Evolutionary conservation across 2,888 invertebrate species (phyloP).

Genomic region (Microctonus hyperodae): DNA sequence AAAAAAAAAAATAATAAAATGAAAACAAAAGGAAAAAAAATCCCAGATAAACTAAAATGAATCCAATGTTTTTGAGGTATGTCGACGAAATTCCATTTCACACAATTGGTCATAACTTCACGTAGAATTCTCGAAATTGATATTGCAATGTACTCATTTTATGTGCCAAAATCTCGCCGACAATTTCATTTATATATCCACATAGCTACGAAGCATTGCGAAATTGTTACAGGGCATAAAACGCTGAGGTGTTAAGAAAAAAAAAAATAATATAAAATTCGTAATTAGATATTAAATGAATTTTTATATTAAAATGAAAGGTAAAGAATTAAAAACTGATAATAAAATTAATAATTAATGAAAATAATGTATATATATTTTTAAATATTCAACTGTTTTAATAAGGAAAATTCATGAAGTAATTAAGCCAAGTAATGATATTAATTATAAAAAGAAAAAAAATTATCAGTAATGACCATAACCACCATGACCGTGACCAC

Average conservation of each 20-base stretch:
- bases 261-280: too few relatives aligned
- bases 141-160: not conserved
- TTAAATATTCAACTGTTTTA: not conserved
- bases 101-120: not conserved
- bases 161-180: not conserved
- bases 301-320: too few relatives aligned
- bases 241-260: not conserved
- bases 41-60: too few relatives aligned
- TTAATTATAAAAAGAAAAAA: not conserved
- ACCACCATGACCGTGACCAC: constrained; percentile 40
- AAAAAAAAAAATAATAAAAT: not conserved
- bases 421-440: not conserved
- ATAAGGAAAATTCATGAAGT: not conserved
- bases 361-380: not conserved
- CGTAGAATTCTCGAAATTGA: not conserved
- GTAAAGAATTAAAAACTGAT: not conserved
- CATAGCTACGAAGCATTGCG: not conserved
- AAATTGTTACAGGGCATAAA: not conserved
- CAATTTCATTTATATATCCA: not conserved
- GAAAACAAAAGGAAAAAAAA: too few relatives aligned
- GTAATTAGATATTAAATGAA: too few relatives aligned
- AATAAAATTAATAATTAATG: not conserved
- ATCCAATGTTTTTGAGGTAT: not conserved
- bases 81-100: not conserved
- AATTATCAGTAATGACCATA: not conserved